phyloP scores from a whole-genome alignment of 2,888 invertebrate genomes.

The Pyrrhosoma nymphula region DNA sequence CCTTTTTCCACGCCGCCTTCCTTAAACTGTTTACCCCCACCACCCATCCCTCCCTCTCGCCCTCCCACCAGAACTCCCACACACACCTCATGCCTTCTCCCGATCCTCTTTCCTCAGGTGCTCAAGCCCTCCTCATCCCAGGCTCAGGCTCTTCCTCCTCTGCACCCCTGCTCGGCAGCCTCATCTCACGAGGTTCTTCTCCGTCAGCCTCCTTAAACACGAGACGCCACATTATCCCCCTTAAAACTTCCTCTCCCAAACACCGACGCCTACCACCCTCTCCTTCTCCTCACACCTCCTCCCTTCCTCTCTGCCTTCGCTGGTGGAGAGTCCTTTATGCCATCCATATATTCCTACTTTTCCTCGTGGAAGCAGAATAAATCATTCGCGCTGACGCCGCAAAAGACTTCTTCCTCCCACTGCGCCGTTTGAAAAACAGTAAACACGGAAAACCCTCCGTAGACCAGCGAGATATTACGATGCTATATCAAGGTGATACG shows the following conservation, averaged over 20 bases:
- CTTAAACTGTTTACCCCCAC: not conserved
- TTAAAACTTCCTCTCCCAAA: not conserved
- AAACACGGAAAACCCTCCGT: not conserved
- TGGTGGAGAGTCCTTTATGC: not conserved
- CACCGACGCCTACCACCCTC: no score
- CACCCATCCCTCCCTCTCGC: no score
- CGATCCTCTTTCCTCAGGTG: not conserved
- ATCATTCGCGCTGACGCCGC: constrained; percentile 12
- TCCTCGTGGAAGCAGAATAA: constrained; percentile 8
- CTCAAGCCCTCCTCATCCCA: not conserved
- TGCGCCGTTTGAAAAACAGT: not conserved
- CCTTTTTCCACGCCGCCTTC: not conserved
- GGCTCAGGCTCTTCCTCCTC: not conserved
- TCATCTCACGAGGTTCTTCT: not conserved
- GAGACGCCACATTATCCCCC: not conserved
- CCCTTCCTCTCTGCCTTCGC: not conserved
- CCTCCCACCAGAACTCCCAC: no score
- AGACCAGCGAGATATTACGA: no score
- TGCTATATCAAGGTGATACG: no score
- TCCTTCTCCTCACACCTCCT: not conserved
- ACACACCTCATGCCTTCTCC: not conserved
- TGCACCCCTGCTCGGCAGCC: not conserved
- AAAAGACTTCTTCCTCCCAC: not conserved
- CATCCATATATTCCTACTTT: not conserved
- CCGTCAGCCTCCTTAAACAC: not conserved